These are phyloP conservation scores for Paradisaea rubra DNA, from an alignment of 2,113 vertebrate species.

Conservation along the genomic window DNA sequence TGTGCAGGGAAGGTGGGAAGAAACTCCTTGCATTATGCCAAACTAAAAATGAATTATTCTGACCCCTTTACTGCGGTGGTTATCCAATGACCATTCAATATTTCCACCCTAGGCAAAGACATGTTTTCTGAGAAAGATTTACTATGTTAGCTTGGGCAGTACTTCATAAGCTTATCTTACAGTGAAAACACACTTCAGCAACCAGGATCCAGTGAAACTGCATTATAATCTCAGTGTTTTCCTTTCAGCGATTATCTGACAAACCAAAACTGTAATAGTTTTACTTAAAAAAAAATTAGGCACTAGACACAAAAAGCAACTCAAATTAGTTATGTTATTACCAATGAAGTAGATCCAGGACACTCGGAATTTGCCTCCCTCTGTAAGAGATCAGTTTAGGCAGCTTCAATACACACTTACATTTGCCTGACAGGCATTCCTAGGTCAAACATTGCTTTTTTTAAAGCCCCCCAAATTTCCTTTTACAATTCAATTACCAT, in stretches of 20 bases:
- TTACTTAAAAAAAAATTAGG: constrained; percentile 45
- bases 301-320: constrained; percentile 39
- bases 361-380: neutral
- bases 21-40: constrained; percentile 2
- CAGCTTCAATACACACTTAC: neutral
- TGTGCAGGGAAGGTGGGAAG: neutral
- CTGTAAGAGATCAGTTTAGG: neutral
- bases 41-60: constrained; percentile 60
- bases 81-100: constrained; percentile 66
- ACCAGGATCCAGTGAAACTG: constrained; percentile 40
- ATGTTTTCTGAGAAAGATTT: constrained; percentile 69
- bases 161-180: constrained; percentile 66
- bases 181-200: constrained; percentile 60
- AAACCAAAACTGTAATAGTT: constrained; percentile 58
- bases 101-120: constrained; percentile 66
- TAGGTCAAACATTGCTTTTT: neutral
- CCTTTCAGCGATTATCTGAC: constrained; percentile 56
- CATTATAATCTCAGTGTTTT: constrained; percentile 62
- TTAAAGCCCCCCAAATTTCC: neutral
- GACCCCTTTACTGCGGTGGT: constrained; percentile 58
- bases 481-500: constrained; percentile 29
- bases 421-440: neutral
- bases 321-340: constrained; percentile 56
- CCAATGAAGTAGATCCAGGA: constrained; percentile 40
- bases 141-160: constrained; percentile 69